Evolutionary conservation across 2,888 invertebrate species (phyloP).

Genomic region (Tipula vernalis): DNA sequence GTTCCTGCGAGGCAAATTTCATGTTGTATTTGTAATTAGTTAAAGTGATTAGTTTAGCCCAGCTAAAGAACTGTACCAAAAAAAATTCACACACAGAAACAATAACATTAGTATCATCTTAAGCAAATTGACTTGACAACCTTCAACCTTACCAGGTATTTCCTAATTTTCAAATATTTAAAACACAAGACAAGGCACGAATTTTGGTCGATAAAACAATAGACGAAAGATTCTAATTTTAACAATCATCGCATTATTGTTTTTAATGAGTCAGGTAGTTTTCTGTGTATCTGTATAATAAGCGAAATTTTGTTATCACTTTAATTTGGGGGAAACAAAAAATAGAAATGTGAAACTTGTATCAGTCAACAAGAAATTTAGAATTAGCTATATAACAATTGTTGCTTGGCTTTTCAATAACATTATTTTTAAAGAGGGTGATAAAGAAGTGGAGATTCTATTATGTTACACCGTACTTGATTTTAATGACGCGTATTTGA

Average conservation of each 20-base stretch:
- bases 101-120: too few relatives aligned
- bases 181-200: neutral
- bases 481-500: neutral
- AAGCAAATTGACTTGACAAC: too few relatives aligned
- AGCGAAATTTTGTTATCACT: neutral
- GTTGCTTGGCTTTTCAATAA: neutral
- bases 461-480: neutral
- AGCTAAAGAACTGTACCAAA: too few relatives aligned
- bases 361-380: neutral
- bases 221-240: neutral
- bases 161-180: neutral
- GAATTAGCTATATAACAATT: neutral
- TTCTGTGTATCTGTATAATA: neutral
- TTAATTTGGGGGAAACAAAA: neutral
- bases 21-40: too few relatives aligned
- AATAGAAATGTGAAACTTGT: neutral
- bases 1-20: too few relatives aligned
- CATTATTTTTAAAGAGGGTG: neutral
- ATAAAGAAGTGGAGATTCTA: neutral
- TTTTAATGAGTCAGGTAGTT: neutral
- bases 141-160: neutral
- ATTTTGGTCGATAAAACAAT: neutral
- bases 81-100: too few relatives aligned
- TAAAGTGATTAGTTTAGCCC: too few relatives aligned
- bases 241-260: neutral